phyloP scores from a whole-genome alignment of 2,113 vertebrate genomes.

The Prietella phreatophila region DNA sequence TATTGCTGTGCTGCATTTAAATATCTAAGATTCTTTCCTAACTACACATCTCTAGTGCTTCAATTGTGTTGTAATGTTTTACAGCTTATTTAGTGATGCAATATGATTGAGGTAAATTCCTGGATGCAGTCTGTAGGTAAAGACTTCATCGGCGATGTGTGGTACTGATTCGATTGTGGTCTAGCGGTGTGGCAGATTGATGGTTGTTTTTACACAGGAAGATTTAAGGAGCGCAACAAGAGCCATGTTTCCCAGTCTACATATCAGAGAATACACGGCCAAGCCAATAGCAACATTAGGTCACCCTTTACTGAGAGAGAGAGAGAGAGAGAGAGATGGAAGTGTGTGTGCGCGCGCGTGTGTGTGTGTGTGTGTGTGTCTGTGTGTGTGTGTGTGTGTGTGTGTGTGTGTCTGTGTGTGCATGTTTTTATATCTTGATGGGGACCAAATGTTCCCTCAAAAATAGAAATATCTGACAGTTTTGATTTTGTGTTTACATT shows the following conservation, averaged over 20 bases:
- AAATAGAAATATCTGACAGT: background rate
- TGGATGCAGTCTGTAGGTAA: background rate
- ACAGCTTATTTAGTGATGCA: background rate
- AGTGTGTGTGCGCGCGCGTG: conserved; percentile 32
- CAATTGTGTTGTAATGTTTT: background rate
- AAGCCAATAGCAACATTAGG: conserved; percentile 54
- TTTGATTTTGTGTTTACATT: background rate
- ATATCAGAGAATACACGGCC: conserved; percentile 25
- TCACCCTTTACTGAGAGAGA: conserved; percentile 30
- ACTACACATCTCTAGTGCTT: background rate
- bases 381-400: background rate
- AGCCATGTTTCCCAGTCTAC: conserved; percentile 34
- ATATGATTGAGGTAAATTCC: conserved; percentile 4
- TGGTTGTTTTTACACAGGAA: conserved; percentile 33
- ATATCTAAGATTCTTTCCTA: background rate
- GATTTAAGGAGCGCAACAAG: conserved; percentile 41
- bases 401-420: background rate
- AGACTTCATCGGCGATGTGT: conserved; percentile 9
- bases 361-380: conserved; percentile 38
- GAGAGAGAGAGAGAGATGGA: background rate
- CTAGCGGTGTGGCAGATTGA: background rate
- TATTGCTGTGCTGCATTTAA: background rate
- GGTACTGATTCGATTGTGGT: conserved; percentile 30
- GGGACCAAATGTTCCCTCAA: background rate
- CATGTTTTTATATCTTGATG: background rate